Conservation (phyloP, 2,797 vertebrate species). For the Chlorospingus flavigularis region DNA sequence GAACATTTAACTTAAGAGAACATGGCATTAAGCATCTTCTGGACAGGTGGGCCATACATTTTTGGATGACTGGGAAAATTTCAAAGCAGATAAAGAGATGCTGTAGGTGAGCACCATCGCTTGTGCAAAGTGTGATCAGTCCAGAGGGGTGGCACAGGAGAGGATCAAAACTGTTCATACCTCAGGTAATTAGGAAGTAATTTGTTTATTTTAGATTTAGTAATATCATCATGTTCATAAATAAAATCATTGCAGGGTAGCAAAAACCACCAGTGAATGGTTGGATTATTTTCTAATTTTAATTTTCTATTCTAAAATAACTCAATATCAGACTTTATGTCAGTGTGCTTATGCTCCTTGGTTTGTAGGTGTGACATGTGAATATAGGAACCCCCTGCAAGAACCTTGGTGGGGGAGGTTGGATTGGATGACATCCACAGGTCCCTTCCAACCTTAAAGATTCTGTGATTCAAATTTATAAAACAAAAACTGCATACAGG, state of each 20-base stretch:
- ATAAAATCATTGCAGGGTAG: neutral
- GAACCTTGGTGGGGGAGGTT: neutral
- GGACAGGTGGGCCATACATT: neutral
- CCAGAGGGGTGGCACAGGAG: fast-evolving
- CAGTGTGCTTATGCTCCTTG: neutral
- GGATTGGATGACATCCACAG: neutral
- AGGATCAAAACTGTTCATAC: neutral
- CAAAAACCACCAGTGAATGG: neutral
- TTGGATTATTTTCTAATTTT: neutral
- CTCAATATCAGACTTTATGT: neutral
- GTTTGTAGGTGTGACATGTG: neutral
- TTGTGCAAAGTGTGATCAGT: neutral
- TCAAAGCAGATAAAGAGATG: neutral
- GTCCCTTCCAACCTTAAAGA: neutral
- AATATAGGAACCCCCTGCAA: neutral
- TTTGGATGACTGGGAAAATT: neutral
- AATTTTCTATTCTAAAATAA: neutral
- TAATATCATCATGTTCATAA: neutral
- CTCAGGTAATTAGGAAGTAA: neutral
- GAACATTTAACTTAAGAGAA: neutral
- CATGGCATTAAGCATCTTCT: neutral
- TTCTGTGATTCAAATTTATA: neutral
- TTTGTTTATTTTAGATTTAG: neutral
- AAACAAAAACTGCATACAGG: neutral
- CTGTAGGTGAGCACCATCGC: neutral